Conservation (phyloP, 2,888 invertebrate species). For the Anthoptus insignis region DNA sequence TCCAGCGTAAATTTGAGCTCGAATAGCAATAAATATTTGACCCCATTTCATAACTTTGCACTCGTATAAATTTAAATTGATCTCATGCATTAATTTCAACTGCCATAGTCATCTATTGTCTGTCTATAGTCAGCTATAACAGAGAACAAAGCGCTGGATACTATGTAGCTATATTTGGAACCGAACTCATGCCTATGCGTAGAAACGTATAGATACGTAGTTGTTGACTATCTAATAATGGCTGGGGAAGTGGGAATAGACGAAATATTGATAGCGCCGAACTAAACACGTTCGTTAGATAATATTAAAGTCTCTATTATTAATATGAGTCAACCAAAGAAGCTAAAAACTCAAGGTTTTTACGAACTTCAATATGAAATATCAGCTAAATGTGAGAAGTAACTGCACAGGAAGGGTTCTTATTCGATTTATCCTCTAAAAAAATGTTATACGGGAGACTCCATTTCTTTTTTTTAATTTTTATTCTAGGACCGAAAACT, state of each 20-base stretch:
- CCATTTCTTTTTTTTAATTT: too few relatives aligned
- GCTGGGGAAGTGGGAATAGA: conserved; percentile 9
- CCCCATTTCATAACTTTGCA: conserved; percentile 58
- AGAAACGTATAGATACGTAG: conserved; percentile 23
- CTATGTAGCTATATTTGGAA: conserved; percentile 18
- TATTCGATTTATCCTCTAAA: too few relatives aligned
- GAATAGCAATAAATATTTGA: conserved; percentile 55
- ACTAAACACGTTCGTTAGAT: conserved; percentile 5
- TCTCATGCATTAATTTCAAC: conserved; percentile 60
- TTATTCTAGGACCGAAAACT: too few relatives aligned
- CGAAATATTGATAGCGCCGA: conserved; percentile 13
- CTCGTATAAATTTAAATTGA: conserved; percentile 57
- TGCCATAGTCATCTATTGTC: conserved; percentile 60
- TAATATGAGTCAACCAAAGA: background rate
- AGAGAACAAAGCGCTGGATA: conserved; percentile 27
- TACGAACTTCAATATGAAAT: too few relatives aligned
- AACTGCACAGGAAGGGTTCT: too few relatives aligned
- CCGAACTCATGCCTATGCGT: conserved; percentile 9
- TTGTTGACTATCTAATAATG: conserved; percentile 31
- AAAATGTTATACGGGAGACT: too few relatives aligned
- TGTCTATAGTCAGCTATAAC: conserved; percentile 9
- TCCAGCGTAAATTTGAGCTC: conserved; percentile 32
- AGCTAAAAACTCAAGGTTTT: background rate
- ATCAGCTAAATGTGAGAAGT: too few relatives aligned
- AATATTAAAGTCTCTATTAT: background rate